Base-by-base conservation (phyloP, 2,797 vertebrate genomes). In the Zenarchopterus dispar region DNA sequence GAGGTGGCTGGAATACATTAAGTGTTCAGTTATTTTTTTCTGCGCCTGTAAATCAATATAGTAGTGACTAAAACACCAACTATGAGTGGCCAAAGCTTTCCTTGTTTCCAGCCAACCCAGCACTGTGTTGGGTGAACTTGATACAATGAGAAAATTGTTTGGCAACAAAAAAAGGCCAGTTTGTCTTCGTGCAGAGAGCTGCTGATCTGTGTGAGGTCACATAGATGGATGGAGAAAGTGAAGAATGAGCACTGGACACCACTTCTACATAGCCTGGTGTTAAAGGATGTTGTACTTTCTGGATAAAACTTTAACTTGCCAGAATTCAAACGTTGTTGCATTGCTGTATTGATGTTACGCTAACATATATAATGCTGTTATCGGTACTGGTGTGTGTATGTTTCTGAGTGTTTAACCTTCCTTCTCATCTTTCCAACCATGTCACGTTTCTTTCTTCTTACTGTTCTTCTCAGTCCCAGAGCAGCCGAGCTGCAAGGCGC, bases 401-500 rank as follows among this genome's bases (percentile, higher is more conserved):
- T 16, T 4, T 28, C 28, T 28, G 28, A 6, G 28, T 28, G 24
- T 24, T 24, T 24, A 5, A 24, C 24, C 24, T 24, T 24, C 28
- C 28, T 1, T 28, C 28, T 28, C 5, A 15, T 39, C 36, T 39
- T 13, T 39, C 36, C 36, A 39, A 39, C 36, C 36, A 1, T 39
- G 36, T 39, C 13, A 15, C 3, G 4, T 39, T 33, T 17, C 13
- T 56, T 33, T 70, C 19, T 64, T 41, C 41, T 48, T 26, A 2
- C 49, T 73, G 39, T 70, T 39, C 17, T 45, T 10, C 10, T 36
- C 89, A 88, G 89, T 91, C 58, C 91, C 95, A 42, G 97, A 98
- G 89, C 97, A 98, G 92, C 95, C 97, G 0, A 96, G 96, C 93
- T 98, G 97, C 88, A 98, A 97, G 89, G 97, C 97, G 0, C 90